Evolutionary conservation across 2,113 vertebrate genomes (phyloP).

Genomic region (Artemisiospiza belli): DNA sequence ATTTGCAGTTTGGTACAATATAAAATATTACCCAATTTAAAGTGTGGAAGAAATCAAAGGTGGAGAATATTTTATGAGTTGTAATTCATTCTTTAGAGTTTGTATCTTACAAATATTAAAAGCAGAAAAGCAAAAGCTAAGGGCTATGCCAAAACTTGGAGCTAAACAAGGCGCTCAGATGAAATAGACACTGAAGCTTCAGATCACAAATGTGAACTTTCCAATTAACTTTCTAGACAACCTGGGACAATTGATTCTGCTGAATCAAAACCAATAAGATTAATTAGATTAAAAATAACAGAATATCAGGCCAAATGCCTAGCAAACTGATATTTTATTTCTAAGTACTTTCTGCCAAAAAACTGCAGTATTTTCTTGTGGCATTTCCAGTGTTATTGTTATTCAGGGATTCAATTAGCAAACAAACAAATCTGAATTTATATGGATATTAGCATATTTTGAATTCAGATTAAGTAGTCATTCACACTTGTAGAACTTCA

Average conservation of each 20-base stretch:
- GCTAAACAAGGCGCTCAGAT: background rate
- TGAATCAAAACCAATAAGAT: constrained; percentile 25
- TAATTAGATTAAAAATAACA: constrained; percentile 54
- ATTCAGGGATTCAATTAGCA: constrained; percentile 46
- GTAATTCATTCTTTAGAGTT: constrained; percentile 37
- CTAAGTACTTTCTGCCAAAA: constrained; percentile 21
- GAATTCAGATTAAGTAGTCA: background rate
- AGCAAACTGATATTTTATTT: constrained; percentile 39
- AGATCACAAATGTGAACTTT: background rate
- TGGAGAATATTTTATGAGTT: constrained; percentile 15
- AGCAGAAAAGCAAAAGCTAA: constrained; percentile 10
- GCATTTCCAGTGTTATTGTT: constrained; percentile 27
- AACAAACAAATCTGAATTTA: constrained; percentile 45
- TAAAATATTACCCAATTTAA: constrained; percentile 46
- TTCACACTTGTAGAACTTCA: background rate
- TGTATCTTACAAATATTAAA: constrained; percentile 42
- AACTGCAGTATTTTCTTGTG: constrained; percentile 6
- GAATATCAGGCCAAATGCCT: constrained; percentile 35
- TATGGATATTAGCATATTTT: constrained; percentile 42
- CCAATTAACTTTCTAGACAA: constrained; percentile 22
- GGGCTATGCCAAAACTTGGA: background rate
- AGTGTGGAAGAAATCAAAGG: constrained; percentile 21
- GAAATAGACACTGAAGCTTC: constrained; percentile 2
- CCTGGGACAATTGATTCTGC: constrained; percentile 25
- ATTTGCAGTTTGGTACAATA: constrained; percentile 8